These are phyloP conservation scores for Vulpes lagopus DNA, from an alignment of 2,113 vertebrate genomes.

Conservation along the genomic window DNA sequence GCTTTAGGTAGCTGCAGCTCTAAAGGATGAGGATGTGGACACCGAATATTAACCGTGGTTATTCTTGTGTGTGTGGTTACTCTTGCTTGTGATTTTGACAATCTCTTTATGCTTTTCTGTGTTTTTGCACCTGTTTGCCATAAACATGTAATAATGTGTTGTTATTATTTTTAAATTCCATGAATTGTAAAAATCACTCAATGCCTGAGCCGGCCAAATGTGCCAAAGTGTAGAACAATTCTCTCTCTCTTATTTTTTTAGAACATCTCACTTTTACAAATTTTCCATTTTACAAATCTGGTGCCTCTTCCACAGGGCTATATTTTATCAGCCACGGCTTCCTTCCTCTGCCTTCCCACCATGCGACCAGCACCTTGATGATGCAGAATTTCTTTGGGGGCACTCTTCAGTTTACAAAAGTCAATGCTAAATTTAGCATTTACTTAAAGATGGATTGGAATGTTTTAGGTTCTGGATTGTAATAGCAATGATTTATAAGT, in stretches of 20 bases:
- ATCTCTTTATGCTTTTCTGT: not conserved
- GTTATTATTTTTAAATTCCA: not conserved
- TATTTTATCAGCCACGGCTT: slow-evolving; percentile 56
- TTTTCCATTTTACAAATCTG: slow-evolving; percentile 42
- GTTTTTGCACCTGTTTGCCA: not conserved
- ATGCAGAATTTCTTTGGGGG: slow-evolving; percentile 53
- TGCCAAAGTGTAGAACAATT: not conserved
- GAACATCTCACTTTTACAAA: slow-evolving; percentile 25
- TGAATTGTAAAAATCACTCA: slow-evolving; percentile 20
- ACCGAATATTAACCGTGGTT: not conserved
- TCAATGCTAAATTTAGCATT: too few relatives aligned
- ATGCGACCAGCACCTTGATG: not conserved
- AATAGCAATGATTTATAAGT: too few relatives aligned
- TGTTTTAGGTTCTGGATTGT: too few relatives aligned
- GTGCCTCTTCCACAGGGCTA: not conserved
- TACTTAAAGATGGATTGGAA: too few relatives aligned
- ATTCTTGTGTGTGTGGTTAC: not conserved
- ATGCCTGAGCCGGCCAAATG: not conserved
- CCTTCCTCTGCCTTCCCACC: slow-evolving; percentile 54
- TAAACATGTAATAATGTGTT: not conserved
- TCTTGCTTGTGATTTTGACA: not conserved
- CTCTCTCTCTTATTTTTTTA: not conserved
- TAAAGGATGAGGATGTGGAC: not conserved
- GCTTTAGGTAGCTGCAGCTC: not conserved
- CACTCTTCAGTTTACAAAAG: slow-evolving; percentile 33